These are phyloP conservation scores for Bufo gargarizans DNA, from an alignment of 2,113 vertebrate genomes.

Conservation along the genomic window DNA sequence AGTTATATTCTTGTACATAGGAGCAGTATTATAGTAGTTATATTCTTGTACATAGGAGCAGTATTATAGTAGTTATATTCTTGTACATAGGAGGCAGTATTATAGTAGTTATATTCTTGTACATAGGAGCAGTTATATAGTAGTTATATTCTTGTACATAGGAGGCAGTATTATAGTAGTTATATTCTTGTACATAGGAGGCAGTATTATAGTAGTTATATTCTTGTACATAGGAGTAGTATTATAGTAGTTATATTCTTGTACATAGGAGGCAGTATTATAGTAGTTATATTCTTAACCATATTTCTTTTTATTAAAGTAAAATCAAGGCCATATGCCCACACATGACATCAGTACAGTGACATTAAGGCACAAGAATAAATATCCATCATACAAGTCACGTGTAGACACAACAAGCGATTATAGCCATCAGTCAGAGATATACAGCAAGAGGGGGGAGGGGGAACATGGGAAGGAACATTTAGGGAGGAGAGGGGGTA, in stretches of 20 bases:
- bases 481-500: too few species aligned
- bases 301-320: too few species aligned
- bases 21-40: slow-evolving; percentile 6
- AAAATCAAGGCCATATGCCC: too few species aligned
- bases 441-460: too few species aligned
- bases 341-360: too few species aligned
- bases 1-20: background rate
- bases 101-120: slow-evolving; percentile 6
- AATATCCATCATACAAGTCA: too few species aligned
- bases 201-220: slow-evolving; percentile 2
- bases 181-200: background rate
- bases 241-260: slow-evolving; percentile 5
- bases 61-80: slow-evolving; percentile 2
- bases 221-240: background rate
- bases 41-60: slow-evolving; percentile 1
- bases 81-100: background rate
- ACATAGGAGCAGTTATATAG: background rate
- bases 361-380: too few species aligned
- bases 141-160: background rate
- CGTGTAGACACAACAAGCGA: too few species aligned
- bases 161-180: background rate
- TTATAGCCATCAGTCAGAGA: too few species aligned
- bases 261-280: too few species aligned
- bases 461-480: too few species aligned
- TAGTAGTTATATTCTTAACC: background rate